Conservation (phyloP, 1,140 invertebrate genomes). For the Drosophila lacteicornis region DNA sequence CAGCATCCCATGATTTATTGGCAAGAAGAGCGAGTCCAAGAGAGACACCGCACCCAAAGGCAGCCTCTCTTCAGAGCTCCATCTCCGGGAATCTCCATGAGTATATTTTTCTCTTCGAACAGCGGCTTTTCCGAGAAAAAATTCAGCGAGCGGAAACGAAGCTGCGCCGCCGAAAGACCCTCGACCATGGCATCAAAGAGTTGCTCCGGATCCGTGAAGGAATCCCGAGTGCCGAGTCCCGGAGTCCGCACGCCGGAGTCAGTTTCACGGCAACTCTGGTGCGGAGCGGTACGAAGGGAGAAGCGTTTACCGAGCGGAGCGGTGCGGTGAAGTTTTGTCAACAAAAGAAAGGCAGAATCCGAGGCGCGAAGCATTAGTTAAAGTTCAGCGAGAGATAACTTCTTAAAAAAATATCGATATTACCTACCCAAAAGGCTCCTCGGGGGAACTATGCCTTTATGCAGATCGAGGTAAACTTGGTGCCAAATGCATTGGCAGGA, state of each 20-base stretch:
- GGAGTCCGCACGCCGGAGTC: constrained; percentile 37
- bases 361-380: constrained; percentile 16
- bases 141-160: constrained; percentile 11
- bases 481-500: constrained; percentile 32
- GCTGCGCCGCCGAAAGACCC: constrained; percentile 33
- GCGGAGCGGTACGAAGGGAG: constrained; percentile 54
- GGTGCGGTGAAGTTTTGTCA: constrained; percentile 34
- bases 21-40: constrained; percentile 8
- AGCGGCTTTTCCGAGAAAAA: constrained; percentile 6
- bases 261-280: constrained; percentile 74
- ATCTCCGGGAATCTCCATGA: neutral
- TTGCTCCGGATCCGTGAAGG: constrained; percentile 47
- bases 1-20: constrained; percentile 5
- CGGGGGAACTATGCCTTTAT: constrained; percentile 63
- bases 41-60: constrained; percentile 60
- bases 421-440: neutral
- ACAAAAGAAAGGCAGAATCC: constrained; percentile 16
- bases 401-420: constrained; percentile 4
- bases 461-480: constrained; percentile 44
- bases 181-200: constrained; percentile 59
- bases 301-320: constrained; percentile 25
- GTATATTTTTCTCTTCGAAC: constrained; percentile 7
- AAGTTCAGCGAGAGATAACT: neutral
- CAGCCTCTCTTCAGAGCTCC: neutral
- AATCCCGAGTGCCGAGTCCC: constrained; percentile 37